A percentile compares a stretch with the other conserved stretches of the same genome.
Evolutionary conservation across 2,797 vertebrate species (phyloP).

Genomic region (Syncerus caffer): DNA sequence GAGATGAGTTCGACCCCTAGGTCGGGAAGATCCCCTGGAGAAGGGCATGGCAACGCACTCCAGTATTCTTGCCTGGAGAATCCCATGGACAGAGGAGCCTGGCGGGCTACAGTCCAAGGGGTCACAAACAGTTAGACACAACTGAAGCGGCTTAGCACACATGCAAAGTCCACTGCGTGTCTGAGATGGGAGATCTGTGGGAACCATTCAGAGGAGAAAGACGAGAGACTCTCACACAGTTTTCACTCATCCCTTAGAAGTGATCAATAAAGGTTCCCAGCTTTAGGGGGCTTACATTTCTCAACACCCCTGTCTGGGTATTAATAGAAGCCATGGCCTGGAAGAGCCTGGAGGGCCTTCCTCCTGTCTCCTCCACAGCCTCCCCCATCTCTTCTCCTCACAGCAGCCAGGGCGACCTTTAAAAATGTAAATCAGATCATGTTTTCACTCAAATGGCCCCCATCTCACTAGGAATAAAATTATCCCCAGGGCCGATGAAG

Average conservation of each 20-base stretch:
- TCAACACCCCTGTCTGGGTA: not conserved
- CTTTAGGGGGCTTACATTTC: not conserved
- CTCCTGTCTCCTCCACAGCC: not conserved
- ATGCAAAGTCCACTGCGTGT: fast-evolving
- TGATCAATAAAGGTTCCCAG: not conserved
- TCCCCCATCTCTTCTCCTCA: not conserved
- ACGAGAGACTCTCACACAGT: not conserved
- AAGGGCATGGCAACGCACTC: not conserved
- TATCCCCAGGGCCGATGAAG: not conserved
- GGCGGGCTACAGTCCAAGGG: not conserved
- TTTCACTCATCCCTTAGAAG: not conserved
- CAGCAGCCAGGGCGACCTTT: not conserved
- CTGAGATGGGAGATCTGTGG: not conserved
- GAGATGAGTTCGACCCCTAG: not conserved
- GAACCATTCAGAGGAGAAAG: not conserved
- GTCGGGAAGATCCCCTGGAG: not conserved
- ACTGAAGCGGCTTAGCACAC: not conserved
- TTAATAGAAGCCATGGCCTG: not conserved
- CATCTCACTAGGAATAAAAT: not conserved
- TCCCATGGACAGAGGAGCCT: not conserved
- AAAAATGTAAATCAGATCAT: not conserved
- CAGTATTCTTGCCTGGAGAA: not conserved
- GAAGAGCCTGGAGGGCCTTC: too few species aligned
- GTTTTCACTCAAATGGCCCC: not conserved
- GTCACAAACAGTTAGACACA: not conserved